Base-by-base conservation (phyloP, 2,888 invertebrate genomes). In the Tenthredo scrophulariae region DNA sequence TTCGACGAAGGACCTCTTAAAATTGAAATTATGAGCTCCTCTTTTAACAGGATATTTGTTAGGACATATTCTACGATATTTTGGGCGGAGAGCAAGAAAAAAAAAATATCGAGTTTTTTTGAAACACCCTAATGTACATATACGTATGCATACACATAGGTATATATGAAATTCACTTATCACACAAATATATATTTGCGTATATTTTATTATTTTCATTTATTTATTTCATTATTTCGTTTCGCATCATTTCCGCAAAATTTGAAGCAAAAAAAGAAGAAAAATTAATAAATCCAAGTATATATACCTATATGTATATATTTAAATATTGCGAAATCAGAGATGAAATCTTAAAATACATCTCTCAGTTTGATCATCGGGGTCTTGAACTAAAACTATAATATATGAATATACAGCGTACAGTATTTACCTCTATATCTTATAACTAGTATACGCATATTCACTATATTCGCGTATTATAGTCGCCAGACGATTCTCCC, bases 401-500 rank as follows among this genome's bases (percentile, higher is more conserved):
- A 7, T 37, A 37, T 7, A 37, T n/a, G n/a, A n/a, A n/a, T 54
- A 54, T n/a, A n/a, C 7, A n/a, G 1, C 18, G n/a, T n/a, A 5
- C 54, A 54, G 54, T 54, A 54, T 54, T 54, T 54, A 54, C 54
- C 54, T 54, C n/a, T n/a, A n/a, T 18, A n/a, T 18, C 6, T 54
- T 54, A 54, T 54, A 54, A n/a, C 54, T 7, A n/a, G n/a, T n/a
- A 70, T 70, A 10, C 33, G 33, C 15, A 74, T 43, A 43, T 40
- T 43, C 22, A 18, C 26, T 43, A 43, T 74, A 43, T 74, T 74
- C 40, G 74, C 43, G 26, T 43, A 74, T 74, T 74, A 40, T 74
- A 40, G 43, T 74, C 22, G 74, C 10, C 40, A 67, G 74, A 74
- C 74, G 74, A 74, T 43, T 40, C n/a, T 26, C 22, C 22, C 74